Percentiles rank a stretch among this genome's conserved stretches.
Evolutionary conservation across 2,797 vertebrate species (phyloP).

Genomic region (Mormyrops boulengeri): DNA sequence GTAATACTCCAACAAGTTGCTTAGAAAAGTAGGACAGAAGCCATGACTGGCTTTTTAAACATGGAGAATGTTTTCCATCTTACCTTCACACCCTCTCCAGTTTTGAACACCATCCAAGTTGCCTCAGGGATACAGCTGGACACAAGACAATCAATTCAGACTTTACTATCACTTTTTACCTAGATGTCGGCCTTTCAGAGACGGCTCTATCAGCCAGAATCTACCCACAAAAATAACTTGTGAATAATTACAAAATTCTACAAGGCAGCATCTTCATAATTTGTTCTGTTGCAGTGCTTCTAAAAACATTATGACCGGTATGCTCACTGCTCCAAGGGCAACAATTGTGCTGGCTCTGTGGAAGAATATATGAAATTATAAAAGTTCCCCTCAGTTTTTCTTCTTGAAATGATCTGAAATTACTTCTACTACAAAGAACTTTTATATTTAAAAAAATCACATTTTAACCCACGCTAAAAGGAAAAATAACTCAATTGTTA

Average conservation of each 20-base stretch:
- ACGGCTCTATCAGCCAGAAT: neutral
- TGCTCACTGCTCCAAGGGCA: neutral
- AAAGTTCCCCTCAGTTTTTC: neutral
- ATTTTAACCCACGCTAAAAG: neutral
- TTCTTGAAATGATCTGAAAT: neutral
- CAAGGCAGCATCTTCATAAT: neutral
- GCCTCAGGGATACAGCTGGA: conserved; percentile 37
- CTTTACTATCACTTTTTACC: neutral
- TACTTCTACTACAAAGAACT: neutral
- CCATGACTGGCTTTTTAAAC: neutral
- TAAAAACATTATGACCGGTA: neutral
- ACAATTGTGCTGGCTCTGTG: neutral
- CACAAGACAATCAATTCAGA: conserved; percentile 22
- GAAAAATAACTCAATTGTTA: neutral
- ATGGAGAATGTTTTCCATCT: neutral
- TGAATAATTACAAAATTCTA: neutral
- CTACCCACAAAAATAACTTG: conserved; percentile 3
- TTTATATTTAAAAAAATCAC: neutral
- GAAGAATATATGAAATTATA: neutral
- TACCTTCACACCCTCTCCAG: conserved; percentile 48
- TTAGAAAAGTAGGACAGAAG: neutral
- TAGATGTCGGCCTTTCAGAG: neutral
- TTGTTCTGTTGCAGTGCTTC: neutral
- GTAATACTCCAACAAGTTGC: neutral
- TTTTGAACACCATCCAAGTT: conserved; percentile 51